phyloP scores from a whole-genome alignment of 2,797 vertebrate genomes.

The Coreius guichenoti region DNA sequence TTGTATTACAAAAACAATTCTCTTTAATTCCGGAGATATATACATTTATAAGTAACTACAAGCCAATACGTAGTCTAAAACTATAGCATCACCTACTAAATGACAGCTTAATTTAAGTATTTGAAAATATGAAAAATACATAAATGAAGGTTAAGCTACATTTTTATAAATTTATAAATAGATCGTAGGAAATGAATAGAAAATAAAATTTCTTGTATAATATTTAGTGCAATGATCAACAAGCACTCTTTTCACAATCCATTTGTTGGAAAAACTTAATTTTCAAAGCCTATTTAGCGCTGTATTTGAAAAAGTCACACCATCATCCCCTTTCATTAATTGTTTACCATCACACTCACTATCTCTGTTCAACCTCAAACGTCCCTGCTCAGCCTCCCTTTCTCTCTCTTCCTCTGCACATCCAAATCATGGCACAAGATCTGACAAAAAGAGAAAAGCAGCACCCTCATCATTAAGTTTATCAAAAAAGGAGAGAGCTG shows the following conservation, averaged over 20 bases:
- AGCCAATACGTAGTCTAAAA: no score
- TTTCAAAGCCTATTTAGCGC: not conserved
- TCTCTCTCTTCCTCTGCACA: slow-evolving; percentile 47
- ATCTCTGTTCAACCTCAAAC: slow-evolving; percentile 25
- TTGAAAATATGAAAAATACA: not conserved
- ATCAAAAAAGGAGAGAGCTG: slow-evolving; percentile 58
- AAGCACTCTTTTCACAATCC: not conserved
- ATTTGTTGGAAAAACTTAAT: not conserved
- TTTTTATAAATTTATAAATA: not conserved
- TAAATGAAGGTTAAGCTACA: not conserved
- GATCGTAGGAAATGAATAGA: not conserved
- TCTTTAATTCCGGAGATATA: no score
- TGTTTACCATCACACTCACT: slow-evolving; percentile 11
- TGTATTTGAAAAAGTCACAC: slow-evolving; percentile 9
- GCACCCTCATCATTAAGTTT: slow-evolving; percentile 54
- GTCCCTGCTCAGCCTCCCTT: not conserved
- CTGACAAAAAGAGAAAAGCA: slow-evolving; percentile 60
- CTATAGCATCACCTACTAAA: no score
- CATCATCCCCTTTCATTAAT: slow-evolving; percentile 22
- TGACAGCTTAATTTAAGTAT: no score
- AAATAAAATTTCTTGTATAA: not conserved
- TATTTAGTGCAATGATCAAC: not conserved
- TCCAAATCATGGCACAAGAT: slow-evolving; percentile 60
- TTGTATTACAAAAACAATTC: no score
- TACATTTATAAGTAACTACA: no score